Evolutionary conservation across 2,113 vertebrate genomes (phyloP), one percentile per base, ranked within the genome.

Genomic region (Porphyrio hochstetteri): DNA sequence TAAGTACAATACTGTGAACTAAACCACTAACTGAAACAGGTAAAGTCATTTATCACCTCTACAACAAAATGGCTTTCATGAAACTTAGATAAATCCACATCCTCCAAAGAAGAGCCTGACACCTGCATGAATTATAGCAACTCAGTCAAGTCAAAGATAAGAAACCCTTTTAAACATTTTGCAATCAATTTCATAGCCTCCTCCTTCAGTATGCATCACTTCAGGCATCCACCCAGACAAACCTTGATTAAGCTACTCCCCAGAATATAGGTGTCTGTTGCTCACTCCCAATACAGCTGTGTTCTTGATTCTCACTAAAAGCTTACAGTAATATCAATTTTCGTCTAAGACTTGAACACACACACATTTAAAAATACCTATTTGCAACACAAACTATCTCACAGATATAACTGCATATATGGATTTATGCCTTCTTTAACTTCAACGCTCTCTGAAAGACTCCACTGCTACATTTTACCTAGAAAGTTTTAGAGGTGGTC

Each of bases 331-430:
- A 3, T 4, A 18, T 69, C 24, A 65, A 31, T 36, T 68, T 28
- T 31, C 35, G 36, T 4, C 20, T 28, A 67, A 0, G 0, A 59
- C 28, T 21, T 67, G 9, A 9, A 4, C 24, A 33, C 27, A 36
- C 2, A 21, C 3, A 31, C 5, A 42, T 28, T 21, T 13, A 72
- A 76, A 87, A 42, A 21, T 10, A 57, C 3, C 6, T 15, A 10
- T 27, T 82, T 83, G 67, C 13, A 55, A 21, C 12, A 2, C 12
- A 10, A 60, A 83, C 42, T 5, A 33, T 13, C 5, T 36, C 48
- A 72, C 18, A 61, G 23, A 40, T 59, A 44, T 11, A 36, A 6
- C 28, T 25, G 4, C 20, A 7, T 29, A 18, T 13, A 65, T 13
- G 25, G 21, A 29, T 27, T 60, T 3, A n/a, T 27, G 56, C 12